A percentile compares a stretch with the other conserved stretches of the same genome.
These are phyloP conservation scores for Thera obeliscata DNA, from an alignment of 2,888 invertebrate genomes.

Conservation along the genomic window DNA sequence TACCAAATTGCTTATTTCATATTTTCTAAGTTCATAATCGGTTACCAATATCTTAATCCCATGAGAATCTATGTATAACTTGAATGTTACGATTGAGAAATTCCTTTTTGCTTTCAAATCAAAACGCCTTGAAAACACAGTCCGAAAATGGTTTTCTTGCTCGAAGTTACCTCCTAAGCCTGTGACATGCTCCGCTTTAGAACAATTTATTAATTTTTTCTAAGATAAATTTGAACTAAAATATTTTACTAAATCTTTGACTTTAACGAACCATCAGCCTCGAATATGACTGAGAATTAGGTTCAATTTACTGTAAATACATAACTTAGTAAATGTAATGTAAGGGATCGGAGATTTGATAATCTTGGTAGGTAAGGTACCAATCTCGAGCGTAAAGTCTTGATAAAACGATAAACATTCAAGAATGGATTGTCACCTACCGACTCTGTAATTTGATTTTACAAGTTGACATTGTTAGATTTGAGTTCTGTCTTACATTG, in stretches of 20 bases:
- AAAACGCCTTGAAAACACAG: background rate
- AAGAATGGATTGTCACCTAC: constrained; percentile 36
- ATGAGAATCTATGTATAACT: constrained; percentile 15
- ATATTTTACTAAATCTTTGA: constrained; percentile 37
- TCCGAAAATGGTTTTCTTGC: background rate
- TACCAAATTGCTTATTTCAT: constrained; percentile 68
- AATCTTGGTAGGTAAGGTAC: constrained; percentile 40
- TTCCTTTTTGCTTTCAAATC: background rate
- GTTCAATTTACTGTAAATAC: constrained; percentile 79
- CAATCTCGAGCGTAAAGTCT: constrained; percentile 45
- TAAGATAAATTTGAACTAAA: constrained; percentile 36
- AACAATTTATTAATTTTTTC: constrained; percentile 28
- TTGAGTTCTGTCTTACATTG: constrained; percentile 26
- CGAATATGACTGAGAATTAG: constrained; percentile 81
- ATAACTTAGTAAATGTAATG: constrained; percentile 56
- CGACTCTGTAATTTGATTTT: constrained; percentile 15
- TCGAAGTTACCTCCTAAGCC: constrained; percentile 10
- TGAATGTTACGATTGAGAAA: constrained; percentile 1
- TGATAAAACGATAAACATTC: constrained; percentile 40
- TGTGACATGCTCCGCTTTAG: background rate
- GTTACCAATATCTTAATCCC: constrained; percentile 56
- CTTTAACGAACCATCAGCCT: constrained; percentile 57
- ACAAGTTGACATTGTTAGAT: constrained; percentile 33
- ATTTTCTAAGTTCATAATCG: constrained; percentile 55
- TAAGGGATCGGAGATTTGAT: constrained; percentile 54